Percentiles rank a stretch among this genome's conserved stretches.
These are phyloP conservation scores for Gonocerus acuteangulatus DNA, from an alignment of 2,888 invertebrate genomes.

Conservation along the genomic window DNA sequence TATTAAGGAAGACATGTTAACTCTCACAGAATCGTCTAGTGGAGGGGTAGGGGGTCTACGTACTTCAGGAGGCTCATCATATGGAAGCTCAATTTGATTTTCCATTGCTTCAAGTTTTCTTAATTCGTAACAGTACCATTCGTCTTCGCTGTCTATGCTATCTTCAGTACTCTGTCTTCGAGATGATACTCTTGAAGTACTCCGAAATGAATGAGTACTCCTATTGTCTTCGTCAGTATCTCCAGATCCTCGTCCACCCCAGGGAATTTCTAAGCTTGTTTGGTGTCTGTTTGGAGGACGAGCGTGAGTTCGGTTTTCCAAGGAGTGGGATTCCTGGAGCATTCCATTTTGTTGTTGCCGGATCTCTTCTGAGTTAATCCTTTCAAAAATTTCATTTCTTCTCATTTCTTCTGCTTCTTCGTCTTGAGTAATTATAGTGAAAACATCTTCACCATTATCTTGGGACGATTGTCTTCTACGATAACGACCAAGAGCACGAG, in stretches of 20 bases:
- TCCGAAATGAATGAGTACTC: conserved; percentile 80
- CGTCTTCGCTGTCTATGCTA: conserved; percentile 86
- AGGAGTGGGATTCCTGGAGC: conserved; percentile 37
- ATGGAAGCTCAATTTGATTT: conserved; percentile 58
- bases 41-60: conserved; percentile 47
- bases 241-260: conserved; percentile 50
- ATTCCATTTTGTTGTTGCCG: conserved; percentile 27
- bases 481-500: conserved; percentile 71
- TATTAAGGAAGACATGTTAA: conserved; percentile 64
- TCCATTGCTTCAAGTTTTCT: conserved; percentile 81
- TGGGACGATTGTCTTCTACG: conserved; percentile 65
- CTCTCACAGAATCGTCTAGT: conserved; percentile 60
- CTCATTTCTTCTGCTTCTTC: conserved; percentile 38
- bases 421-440: conserved; percentile 37
- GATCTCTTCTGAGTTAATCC: conserved; percentile 37
- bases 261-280: conserved; percentile 73
- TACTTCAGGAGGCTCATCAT: conserved; percentile 49
- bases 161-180: conserved; percentile 85
- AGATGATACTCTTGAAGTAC: conserved; percentile 76
- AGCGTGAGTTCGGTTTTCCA: conserved; percentile 53
- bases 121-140: conserved; percentile 85
- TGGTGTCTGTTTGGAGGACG: conserved; percentile 59
- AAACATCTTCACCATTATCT: conserved; percentile 44
- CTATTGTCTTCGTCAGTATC: conserved; percentile 66
- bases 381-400: conserved; percentile 38